Conservation (phyloP, 1,140 invertebrate species). For the Drosophila kepulauana region DNA sequence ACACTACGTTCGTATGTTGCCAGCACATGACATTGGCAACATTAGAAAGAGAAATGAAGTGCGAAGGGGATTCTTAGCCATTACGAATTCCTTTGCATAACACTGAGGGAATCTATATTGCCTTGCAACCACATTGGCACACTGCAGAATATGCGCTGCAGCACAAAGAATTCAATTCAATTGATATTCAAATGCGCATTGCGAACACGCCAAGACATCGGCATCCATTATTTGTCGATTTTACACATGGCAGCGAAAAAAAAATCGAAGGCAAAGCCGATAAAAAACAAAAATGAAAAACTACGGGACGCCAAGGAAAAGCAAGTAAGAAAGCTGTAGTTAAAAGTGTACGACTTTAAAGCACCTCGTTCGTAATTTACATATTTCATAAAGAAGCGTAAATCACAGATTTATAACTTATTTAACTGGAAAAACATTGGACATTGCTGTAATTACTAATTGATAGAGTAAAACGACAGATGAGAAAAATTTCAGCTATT, state of each 20-base stretch:
- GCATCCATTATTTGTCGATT: conserved; percentile 69
- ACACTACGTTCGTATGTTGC: background rate
- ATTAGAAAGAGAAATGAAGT: background rate
- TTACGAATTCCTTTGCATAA: conserved; percentile 77
- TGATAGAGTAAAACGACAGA: no score
- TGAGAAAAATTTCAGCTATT: no score
- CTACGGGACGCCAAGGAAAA: conserved; percentile 30
- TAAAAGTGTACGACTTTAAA: no score
- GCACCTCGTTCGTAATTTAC: no score
- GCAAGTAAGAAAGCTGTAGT: background rate
- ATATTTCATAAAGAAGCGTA: no score
- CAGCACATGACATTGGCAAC: conserved; percentile 27
- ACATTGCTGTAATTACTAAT: no score
- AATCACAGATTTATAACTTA: no score
- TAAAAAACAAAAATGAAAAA: conserved; percentile 37
- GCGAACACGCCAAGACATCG: conserved; percentile 54
- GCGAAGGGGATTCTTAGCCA: conserved; percentile 37
- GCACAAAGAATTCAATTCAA: conserved; percentile 83
- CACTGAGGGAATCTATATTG: conserved; percentile 76
- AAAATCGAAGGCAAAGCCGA: background rate
- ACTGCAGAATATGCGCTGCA: conserved; percentile 67
- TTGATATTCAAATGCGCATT: conserved; percentile 84
- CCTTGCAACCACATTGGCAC: conserved; percentile 59
- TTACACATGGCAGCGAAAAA: conserved; percentile 63
- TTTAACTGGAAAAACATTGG: no score